phyloP scores from a whole-genome alignment of 2,113 vertebrate species.

The Clupea harengus region DNA sequence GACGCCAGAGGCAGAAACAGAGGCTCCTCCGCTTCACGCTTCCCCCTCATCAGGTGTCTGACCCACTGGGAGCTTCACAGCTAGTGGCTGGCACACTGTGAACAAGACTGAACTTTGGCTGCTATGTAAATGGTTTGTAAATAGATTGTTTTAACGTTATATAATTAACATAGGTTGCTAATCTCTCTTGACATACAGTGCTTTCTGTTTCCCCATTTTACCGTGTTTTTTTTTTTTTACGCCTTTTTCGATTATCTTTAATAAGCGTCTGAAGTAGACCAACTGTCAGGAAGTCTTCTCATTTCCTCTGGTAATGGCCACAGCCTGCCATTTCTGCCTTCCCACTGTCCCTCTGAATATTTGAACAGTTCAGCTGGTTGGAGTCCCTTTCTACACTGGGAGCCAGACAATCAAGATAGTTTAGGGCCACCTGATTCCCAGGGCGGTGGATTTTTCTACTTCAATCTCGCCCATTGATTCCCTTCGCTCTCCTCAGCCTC shows the following conservation, averaged over 20 bases:
- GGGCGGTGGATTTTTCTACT: constrained; percentile 33
- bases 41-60: not conserved
- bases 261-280: no score
- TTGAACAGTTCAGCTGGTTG: not conserved
- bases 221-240: not conserved
- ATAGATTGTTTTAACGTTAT: not conserved
- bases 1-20: not conserved
- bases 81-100: not conserved
- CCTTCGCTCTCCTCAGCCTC: constrained; percentile 31
- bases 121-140: not conserved
- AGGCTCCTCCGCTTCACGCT: not conserved
- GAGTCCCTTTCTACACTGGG: not conserved
- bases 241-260: not conserved
- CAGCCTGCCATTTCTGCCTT: not conserved
- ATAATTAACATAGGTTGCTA: not conserved
- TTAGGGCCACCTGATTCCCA: constrained; percentile 42
- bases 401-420: constrained; percentile 21
- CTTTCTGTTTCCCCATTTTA: not conserved
- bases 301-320: no score
- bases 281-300: no score
- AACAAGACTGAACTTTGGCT: not conserved
- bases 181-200: not conserved
- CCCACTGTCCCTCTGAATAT: not conserved
- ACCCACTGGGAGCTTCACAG: not conserved
- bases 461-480: constrained; percentile 63